phyloP scores from a whole-genome alignment of 1,140 invertebrate genomes.

The Brachionus angularis region DNA sequence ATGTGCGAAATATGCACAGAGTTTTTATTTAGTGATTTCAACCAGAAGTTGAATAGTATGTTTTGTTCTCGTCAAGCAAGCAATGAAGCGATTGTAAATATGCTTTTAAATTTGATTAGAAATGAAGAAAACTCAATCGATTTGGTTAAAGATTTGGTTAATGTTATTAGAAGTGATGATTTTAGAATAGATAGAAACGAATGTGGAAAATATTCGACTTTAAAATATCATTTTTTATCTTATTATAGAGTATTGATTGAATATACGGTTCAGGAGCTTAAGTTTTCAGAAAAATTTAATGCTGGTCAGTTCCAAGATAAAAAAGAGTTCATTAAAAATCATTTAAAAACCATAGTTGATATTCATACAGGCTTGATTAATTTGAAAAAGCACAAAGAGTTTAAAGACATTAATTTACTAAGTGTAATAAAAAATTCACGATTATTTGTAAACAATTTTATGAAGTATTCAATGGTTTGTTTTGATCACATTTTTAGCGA shows the following conservation, averaged over 20 bases:
- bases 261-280: slow-evolving; percentile 19
- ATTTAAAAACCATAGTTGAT: neutral
- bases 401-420: slow-evolving; percentile 33
- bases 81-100: slow-evolving; percentile 8
- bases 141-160: neutral
- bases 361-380: slow-evolving; percentile 15
- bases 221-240: slow-evolving; percentile 20
- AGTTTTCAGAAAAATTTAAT: neutral
- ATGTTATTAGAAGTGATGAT: slow-evolving; percentile 5
- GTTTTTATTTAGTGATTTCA: slow-evolving; percentile 31
- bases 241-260: slow-evolving; percentile 21
- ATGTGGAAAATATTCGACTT: slow-evolving; percentile 24
- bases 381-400: slow-evolving; percentile 2
- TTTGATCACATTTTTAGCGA: slow-evolving; percentile 25
- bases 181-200: slow-evolving; percentile 31
- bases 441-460: slow-evolving; percentile 23
- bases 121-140: slow-evolving; percentile 2
- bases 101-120: neutral
- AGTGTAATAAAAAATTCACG: slow-evolving; percentile 32
- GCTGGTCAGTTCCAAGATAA: neutral
- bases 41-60: slow-evolving; percentile 3
- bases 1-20: slow-evolving; percentile 15
- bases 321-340: slow-evolving; percentile 14
- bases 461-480: slow-evolving; percentile 12
- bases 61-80: neutral